Evolutionary conservation across 2,113 vertebrate species (phyloP).

Genomic region (Vimba vimba): DNA sequence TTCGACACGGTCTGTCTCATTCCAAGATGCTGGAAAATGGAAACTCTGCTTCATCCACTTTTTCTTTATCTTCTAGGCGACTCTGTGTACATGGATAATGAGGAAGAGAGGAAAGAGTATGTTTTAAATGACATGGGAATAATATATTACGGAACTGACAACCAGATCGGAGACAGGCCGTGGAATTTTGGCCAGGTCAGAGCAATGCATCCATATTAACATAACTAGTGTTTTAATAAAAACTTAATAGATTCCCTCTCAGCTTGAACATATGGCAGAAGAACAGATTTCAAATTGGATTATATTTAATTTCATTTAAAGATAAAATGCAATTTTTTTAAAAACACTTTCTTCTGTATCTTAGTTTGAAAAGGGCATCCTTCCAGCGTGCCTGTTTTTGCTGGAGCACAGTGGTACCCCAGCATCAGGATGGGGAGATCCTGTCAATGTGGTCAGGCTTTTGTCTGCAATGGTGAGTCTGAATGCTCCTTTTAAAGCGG

Average conservation of each 20-base stretch:
- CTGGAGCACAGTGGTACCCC: constrained; percentile 84
- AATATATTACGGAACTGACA: constrained; percentile 90
- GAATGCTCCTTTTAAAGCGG: neutral
- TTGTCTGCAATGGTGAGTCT: constrained; percentile 86
- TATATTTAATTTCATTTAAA: neutral
- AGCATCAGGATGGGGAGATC: constrained; percentile 78
- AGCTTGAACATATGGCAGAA: neutral
- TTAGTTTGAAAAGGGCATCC: constrained; percentile 85
- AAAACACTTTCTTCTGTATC: neutral
- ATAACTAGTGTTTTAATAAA: neutral
- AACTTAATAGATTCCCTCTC: neutral
- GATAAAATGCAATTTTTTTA: neutral
- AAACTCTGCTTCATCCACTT: neutral
- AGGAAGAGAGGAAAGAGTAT: constrained; percentile 83
- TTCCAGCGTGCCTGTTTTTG: constrained; percentile 84
- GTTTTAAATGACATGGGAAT: constrained; percentile 87
- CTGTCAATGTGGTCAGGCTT: constrained; percentile 84
- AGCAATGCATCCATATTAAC: neutral
- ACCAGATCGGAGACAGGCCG: constrained; percentile 85
- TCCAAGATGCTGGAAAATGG: neutral
- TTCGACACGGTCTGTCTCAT: neutral
- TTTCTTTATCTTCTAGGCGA: constrained; percentile 71
- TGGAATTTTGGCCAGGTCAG: constrained; percentile 93
- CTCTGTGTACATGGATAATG: constrained; percentile 80
- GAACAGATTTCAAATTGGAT: neutral